Conservation (phyloP, 2,888 invertebrate genomes). For the Apodemia zela region DNA sequence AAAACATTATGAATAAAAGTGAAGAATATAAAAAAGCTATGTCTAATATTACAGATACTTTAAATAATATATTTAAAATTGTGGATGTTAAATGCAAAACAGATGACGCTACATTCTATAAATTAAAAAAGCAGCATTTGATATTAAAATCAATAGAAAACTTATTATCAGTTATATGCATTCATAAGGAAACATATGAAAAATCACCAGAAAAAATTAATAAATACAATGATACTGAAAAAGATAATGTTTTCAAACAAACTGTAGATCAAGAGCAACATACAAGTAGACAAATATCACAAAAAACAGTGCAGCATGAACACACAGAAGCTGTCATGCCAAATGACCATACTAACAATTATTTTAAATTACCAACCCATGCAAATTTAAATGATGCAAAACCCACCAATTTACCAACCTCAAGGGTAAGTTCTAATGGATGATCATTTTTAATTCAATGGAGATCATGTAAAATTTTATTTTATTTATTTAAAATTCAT, state of each 20-base stretch:
- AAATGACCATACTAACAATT: neutral
- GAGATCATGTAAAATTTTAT: neutral
- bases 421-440: neutral
- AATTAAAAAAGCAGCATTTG: neutral
- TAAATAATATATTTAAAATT: conserved; percentile 1
- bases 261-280: neutral
- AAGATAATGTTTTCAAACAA: neutral
- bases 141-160: neutral
- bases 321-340: neutral
- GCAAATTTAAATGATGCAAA: neutral
- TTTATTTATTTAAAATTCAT: too few species aligned
- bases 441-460: neutral
- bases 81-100: neutral
- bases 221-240: neutral
- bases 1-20: neutral
- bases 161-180: neutral
- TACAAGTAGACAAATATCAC: neutral
- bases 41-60: neutral
- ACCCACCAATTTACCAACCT: neutral
- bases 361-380: neutral
- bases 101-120: neutral
- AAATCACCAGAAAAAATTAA: neutral
- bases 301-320: neutral
- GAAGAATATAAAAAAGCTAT: neutral
- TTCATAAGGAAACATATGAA: neutral